Evolutionary conservation across 37 sponge, comb jelly and placozoan species (phyloP).

Genomic region (Aplysina aerophoba): DNA sequence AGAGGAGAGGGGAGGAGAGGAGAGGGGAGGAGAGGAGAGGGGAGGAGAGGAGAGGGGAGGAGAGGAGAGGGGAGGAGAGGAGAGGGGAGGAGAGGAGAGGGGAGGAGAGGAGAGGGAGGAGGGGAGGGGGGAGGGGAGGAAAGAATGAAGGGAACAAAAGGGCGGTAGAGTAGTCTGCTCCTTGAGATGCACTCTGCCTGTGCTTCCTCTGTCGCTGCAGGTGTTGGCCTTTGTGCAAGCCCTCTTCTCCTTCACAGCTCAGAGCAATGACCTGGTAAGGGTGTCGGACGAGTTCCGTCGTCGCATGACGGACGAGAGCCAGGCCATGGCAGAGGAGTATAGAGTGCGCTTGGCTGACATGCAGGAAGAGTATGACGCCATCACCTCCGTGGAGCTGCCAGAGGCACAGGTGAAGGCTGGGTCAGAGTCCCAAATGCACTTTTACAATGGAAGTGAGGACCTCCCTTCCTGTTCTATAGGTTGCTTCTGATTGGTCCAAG

Average conservation of each 20-base stretch:
- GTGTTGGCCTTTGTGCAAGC: conserved; percentile 61
- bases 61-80: not conserved
- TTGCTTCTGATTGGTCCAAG: not conserved
- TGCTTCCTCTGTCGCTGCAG: conserved; percentile 42
- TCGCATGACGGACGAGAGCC: conserved; percentile 29
- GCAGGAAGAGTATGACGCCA: not conserved
- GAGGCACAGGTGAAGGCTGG: not conserved
- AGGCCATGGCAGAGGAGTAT: not conserved
- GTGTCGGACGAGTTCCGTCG: conserved; percentile 55
- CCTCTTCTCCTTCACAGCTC: conserved; percentile 64
- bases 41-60: not conserved
- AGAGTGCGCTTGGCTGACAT: not conserved
- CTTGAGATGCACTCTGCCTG: too few relatives aligned
- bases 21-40: not conserved
- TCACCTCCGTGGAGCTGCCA: not conserved
- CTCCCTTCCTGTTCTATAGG: not conserved
- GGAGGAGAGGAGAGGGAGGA: not conserved
- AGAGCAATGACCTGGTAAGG: conserved; percentile 68
- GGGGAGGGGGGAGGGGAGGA: not conserved
- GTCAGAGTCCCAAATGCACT: not conserved
- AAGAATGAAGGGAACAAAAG: not conserved
- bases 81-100: not conserved
- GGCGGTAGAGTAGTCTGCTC: not conserved
- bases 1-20: not conserved
- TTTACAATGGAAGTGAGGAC: not conserved